A percentile compares a stretch with the other conserved stretches of the same genome.
phyloP scores from a whole-genome alignment of 1,140 invertebrate species.

The Arctopsyche grandis region DNA sequence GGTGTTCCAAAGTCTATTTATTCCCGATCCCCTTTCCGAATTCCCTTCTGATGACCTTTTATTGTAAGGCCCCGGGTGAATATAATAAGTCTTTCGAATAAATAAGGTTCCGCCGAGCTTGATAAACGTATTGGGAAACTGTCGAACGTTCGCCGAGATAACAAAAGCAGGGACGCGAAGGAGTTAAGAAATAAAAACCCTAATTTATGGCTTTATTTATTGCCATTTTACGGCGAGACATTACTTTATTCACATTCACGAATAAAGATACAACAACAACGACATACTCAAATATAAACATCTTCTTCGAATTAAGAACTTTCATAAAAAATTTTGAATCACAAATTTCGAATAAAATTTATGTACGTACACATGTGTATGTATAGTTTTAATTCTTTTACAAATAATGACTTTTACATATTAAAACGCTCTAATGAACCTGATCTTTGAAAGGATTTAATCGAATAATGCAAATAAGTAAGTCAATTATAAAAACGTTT shows the following conservation, averaged over 20 bases:
- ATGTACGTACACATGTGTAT: too few relatives aligned
- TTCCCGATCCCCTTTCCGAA: not conserved
- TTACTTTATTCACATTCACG: constrained; percentile 14
- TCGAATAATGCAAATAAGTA: constrained; percentile 3
- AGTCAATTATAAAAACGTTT: not conserved
- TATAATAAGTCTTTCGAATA: constrained; percentile 26
- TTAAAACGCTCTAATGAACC: too few relatives aligned
- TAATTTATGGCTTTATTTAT: constrained; percentile 40
- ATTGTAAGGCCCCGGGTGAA: not conserved
- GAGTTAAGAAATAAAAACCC: constrained; percentile 36
- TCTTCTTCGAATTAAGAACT: too few relatives aligned
- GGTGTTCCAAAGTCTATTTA: not conserved
- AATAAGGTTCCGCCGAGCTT: constrained; percentile 23
- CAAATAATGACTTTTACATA: too few relatives aligned
- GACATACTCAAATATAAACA: too few relatives aligned
- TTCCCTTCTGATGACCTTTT: constrained; percentile 17
- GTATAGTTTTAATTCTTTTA: too few relatives aligned
- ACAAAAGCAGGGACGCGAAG: constrained; percentile 4
- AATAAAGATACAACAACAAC: not conserved
- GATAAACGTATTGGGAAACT: constrained; percentile 42
- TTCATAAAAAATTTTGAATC: too few relatives aligned
- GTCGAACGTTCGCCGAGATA: constrained; percentile 29
- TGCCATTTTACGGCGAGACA: constrained; percentile 21
- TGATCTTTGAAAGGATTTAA: constrained; percentile 5
- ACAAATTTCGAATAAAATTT: too few relatives aligned